Conservation (phyloP, 2,888 invertebrate genomes). For the Troglohyphantes excavatus region DNA sequence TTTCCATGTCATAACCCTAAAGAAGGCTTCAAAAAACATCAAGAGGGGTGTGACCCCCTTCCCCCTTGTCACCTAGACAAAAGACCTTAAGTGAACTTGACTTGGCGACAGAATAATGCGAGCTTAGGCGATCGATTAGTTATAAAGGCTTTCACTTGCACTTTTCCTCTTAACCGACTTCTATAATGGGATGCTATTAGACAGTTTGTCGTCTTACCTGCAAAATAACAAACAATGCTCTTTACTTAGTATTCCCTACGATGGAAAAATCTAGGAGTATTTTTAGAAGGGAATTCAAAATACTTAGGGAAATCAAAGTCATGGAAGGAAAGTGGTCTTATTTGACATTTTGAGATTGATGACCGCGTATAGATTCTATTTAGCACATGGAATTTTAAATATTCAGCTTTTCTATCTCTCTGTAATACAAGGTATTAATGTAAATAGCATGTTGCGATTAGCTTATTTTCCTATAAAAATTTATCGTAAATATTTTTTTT, state of each 20-base stretch:
- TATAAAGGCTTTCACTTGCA: slow-evolving; percentile 41
- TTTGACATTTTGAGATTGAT: too few relatives aligned
- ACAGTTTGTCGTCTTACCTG: slow-evolving; percentile 28
- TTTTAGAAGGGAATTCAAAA: neutral
- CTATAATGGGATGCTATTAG: slow-evolving; percentile 48
- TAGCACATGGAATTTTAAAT: too few relatives aligned
- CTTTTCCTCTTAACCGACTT: slow-evolving; percentile 7
- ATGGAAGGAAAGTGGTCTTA: too few relatives aligned
- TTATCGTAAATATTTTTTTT: too few relatives aligned
- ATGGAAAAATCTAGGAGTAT: neutral
- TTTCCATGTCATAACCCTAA: neutral
- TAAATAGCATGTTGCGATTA: too few relatives aligned
- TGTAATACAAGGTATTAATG: too few relatives aligned
- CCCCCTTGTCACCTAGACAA: neutral
- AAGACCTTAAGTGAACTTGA: slow-evolving; percentile 55
- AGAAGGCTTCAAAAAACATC: neutral
- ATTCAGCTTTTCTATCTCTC: too few relatives aligned
- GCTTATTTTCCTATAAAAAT: too few relatives aligned
- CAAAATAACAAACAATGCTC: slow-evolving; percentile 5
- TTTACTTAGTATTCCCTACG: neutral
- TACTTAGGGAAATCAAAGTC: neutral
- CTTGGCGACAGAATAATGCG: slow-evolving; percentile 19
- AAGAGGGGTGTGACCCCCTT: neutral
- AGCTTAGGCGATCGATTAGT: slow-evolving; percentile 52
- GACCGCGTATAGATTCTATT: too few relatives aligned